Percentiles rank a stretch among this genome's conserved stretches.
Conservation (phyloP, 2,888 invertebrate species). For the Rugalucina vietnamica region DNA sequence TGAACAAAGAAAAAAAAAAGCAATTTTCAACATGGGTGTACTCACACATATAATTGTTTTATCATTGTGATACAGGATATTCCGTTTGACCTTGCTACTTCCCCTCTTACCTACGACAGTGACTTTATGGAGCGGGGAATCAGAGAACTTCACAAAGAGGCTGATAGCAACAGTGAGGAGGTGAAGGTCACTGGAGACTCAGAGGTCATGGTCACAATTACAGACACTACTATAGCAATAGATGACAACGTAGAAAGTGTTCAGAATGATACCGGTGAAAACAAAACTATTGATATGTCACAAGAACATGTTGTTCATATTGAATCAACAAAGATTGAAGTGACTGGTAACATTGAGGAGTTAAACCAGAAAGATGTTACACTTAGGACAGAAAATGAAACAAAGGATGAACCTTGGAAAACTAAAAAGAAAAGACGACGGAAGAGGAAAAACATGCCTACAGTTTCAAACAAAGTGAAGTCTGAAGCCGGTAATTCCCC, state of each 20-base stretch:
- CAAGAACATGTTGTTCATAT: conserved; percentile 22
- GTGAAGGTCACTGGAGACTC: neutral
- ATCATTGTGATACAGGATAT: conserved; percentile 74
- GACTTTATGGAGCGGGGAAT: conserved; percentile 77
- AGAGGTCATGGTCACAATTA: conserved; percentile 32
- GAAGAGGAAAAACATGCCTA: conserved; percentile 41
- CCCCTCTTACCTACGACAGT: conserved; percentile 90
- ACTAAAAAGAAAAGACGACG: conserved; percentile 39
- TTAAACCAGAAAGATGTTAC: conserved; percentile 49
- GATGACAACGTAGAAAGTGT: conserved; percentile 1
- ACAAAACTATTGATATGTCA: neutral
- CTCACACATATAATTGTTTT: neutral
- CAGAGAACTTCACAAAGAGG: conserved; percentile 67
- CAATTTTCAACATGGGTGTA: no score
- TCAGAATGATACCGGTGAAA: neutral
- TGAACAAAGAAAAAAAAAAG: no score
- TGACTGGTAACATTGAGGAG: conserved; percentile 61
- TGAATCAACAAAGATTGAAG: conserved; percentile 50
- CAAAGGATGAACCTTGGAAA: conserved; percentile 27
- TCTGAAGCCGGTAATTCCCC: conserved; percentile 22
- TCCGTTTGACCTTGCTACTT: conserved; percentile 96
- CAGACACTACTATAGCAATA: neutral
- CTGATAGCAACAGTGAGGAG: conserved; percentile 18
- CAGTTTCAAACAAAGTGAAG: conserved; percentile 10
- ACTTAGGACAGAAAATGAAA: conserved; percentile 35